A percentile compares a stretch with the other conserved stretches of the same genome.
These are phyloP conservation scores for Plecturocebus donacophilus DNA, from an alignment of 2,113 vertebrate genomes.

Conservation along the genomic window DNA sequence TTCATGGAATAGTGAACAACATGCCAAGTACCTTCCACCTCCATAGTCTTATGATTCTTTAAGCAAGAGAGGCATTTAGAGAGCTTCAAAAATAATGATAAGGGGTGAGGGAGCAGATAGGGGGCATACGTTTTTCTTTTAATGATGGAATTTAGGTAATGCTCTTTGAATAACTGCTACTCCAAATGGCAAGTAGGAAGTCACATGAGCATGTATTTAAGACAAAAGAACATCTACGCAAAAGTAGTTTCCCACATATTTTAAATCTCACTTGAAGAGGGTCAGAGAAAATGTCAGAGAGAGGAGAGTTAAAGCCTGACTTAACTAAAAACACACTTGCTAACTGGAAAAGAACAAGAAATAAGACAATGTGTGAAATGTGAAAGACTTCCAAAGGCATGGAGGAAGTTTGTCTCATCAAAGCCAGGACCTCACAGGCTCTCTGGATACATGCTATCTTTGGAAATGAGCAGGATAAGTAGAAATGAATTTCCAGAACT, in stretches of 20 bases:
- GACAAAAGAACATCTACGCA: neutral
- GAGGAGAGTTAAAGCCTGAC: neutral
- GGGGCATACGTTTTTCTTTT: neutral
- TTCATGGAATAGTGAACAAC: neutral
- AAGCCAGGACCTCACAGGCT: neutral
- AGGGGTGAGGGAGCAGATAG: neutral
- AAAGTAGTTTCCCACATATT: conserved; percentile 27
- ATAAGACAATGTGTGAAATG: neutral
- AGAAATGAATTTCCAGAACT: neutral
- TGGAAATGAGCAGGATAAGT: neutral
- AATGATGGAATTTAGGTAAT: neutral
- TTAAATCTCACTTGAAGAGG: conserved; percentile 13
- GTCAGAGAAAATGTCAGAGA: neutral
- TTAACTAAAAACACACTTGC: conserved; percentile 16
- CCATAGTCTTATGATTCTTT: neutral
- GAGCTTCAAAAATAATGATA: neutral
- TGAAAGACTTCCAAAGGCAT: neutral
- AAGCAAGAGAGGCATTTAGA: neutral
- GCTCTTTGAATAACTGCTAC: neutral
- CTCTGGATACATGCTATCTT: neutral
- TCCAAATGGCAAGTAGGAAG: neutral
- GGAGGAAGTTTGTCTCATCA: neutral
- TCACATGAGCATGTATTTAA: neutral
- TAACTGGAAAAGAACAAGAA: neutral
- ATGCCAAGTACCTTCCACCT: neutral